Evolutionary conservation across 2,113 vertebrate genomes (phyloP).

Genomic region (Lamprotornis superbus): DNA sequence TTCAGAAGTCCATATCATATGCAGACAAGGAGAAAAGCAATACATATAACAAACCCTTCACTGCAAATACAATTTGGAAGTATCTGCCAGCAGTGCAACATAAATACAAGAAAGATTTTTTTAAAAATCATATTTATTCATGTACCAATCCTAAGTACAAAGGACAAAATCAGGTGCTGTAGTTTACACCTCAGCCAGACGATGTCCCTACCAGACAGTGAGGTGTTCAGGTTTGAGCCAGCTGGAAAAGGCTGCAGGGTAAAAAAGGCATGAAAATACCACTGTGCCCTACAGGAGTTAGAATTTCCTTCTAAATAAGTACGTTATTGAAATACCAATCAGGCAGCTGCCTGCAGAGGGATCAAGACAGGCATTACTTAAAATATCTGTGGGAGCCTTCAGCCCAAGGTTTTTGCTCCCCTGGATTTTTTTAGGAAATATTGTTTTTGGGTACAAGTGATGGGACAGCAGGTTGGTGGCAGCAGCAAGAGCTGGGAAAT

Average conservation of each 20-base stretch:
- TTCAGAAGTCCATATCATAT: background rate
- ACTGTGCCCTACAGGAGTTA: background rate
- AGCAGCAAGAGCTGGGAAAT: background rate
- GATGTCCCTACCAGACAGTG: conserved; percentile 22
- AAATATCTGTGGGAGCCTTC: background rate
- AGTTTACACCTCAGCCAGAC: conserved; percentile 23
- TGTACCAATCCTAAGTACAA: background rate
- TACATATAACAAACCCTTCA: background rate
- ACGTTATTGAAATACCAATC: conserved; percentile 2
- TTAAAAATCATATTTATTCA: background rate
- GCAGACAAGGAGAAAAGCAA: background rate
- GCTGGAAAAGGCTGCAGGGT: background rate
- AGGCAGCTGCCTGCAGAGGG: background rate
- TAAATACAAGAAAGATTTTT: background rate
- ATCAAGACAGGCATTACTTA: background rate
- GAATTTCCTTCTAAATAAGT: conserved; percentile 10
- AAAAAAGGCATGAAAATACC: conserved; percentile 14
- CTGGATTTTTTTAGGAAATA: background rate
- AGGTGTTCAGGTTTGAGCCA: background rate
- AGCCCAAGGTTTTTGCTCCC: background rate
- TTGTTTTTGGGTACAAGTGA: background rate
- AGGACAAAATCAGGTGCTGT: background rate
- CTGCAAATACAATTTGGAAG: background rate
- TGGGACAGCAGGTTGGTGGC: background rate
- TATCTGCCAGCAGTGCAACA: background rate